Evolutionary conservation across 1,140 invertebrate genomes (phyloP).

Genomic region (Drosophila tani): DNA sequence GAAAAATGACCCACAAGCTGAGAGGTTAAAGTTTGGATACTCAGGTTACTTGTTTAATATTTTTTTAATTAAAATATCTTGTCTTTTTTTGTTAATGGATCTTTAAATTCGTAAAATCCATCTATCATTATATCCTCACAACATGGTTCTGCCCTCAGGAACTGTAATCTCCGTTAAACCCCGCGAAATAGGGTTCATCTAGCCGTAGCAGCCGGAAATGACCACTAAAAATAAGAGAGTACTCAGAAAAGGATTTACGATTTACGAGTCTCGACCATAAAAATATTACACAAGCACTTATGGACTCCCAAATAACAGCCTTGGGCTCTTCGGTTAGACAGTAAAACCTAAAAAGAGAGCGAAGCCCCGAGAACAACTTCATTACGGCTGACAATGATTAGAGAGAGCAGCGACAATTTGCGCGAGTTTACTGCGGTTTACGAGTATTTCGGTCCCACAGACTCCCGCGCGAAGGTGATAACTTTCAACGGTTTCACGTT

Average conservation of each 20-base stretch:
- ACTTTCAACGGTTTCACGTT: constrained; percentile 82
- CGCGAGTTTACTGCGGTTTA: constrained; percentile 56
- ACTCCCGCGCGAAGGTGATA: constrained; percentile 69
- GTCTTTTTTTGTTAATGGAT: too few species aligned
- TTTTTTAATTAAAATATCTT: too few species aligned
- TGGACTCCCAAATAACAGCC: constrained; percentile 10
- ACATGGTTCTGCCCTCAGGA: constrained; percentile 1
- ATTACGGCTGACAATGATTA: constrained; percentile 50
- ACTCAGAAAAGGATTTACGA: constrained; percentile 42
- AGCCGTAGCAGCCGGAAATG: constrained; percentile 12
- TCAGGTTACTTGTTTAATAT: too few species aligned
- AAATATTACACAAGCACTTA: constrained; percentile 44
- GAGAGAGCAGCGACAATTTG: constrained; percentile 58
- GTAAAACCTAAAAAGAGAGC: constrained; percentile 26
- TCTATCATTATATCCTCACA: neutral
- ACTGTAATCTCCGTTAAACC: constrained; percentile 1
- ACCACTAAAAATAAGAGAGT: constrained; percentile 17
- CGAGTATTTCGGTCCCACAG: constrained; percentile 50
- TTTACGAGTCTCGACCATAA: constrained; percentile 21
- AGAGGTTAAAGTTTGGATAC: neutral
- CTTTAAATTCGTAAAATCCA: neutral
- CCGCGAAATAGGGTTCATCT: constrained; percentile 17
- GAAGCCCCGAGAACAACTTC: constrained; percentile 38
- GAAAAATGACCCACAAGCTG: neutral
- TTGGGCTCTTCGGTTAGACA: neutral